Evolutionary conservation across 2,113 vertebrate species (phyloP).

Genomic region (Varanus salvator): DNA sequence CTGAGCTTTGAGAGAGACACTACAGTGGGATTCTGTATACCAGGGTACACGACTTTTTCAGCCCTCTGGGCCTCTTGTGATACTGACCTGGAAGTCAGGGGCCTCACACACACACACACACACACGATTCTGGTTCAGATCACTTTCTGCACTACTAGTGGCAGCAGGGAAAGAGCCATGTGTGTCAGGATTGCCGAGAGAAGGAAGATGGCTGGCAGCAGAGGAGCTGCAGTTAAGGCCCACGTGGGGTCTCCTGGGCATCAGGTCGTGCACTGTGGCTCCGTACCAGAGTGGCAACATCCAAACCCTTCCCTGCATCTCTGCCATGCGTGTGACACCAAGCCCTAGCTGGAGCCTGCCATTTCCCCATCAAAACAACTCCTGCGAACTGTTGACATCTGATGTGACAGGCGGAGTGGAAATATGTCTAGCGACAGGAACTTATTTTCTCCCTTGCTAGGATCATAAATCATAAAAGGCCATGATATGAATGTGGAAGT

Average conservation of each 20-base stretch:
- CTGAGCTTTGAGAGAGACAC: neutral
- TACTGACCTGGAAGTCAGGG: too few species aligned
- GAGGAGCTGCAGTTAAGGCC: too few species aligned
- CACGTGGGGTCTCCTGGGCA: too few species aligned
- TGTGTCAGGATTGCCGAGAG: too few species aligned
- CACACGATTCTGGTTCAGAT: too few species aligned
- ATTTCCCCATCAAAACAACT: neutral
- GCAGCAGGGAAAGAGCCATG: too few species aligned
- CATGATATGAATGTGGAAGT: neutral
- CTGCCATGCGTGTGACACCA: neutral
- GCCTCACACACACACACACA: too few species aligned
- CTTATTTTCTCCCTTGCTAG: conserved; percentile 30
- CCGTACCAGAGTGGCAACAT: neutral
- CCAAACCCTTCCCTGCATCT: neutral
- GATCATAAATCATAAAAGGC: neutral
- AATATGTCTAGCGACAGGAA: neutral
- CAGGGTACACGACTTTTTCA: too few species aligned
- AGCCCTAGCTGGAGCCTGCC: neutral
- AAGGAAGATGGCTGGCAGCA: too few species aligned
- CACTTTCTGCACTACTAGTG: too few species aligned
- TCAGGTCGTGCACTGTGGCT: neutral
- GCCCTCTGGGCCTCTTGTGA: too few species aligned
- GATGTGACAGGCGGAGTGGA: neutral
- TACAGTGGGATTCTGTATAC: neutral
- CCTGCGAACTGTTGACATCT: neutral